These are phyloP conservation scores for Clostera curtula DNA, from an alignment of 2,888 invertebrate genomes.

Conservation along the genomic window DNA sequence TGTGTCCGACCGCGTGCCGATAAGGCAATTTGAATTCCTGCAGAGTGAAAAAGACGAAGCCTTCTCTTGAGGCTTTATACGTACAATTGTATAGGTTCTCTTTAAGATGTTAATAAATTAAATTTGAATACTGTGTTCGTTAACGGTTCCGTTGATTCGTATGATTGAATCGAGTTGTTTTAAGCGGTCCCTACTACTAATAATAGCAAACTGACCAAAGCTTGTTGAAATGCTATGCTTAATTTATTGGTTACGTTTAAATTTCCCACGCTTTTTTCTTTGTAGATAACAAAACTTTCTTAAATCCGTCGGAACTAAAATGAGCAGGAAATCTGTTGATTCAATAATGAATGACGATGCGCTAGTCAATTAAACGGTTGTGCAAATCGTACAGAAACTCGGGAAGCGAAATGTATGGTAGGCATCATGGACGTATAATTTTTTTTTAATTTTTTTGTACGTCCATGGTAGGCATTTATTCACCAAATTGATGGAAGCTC, in stretches of 20 bases:
- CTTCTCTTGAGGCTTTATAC: constrained; percentile 44
- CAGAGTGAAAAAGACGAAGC: constrained; percentile 66
- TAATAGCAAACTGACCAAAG: constrained; percentile 16
- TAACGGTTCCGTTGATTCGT: constrained; percentile 41
- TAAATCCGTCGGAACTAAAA: constrained; percentile 16
- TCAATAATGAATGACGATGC: constrained; percentile 17
- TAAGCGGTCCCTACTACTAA: constrained; percentile 11
- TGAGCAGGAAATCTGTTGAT: constrained; percentile 24
- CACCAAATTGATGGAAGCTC: too few relatives aligned
- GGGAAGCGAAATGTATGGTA: too few relatives aligned
- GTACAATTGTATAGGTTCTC: constrained; percentile 32
- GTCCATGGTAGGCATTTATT: too few relatives aligned
- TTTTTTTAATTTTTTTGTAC: too few relatives aligned
- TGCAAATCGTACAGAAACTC: constrained; percentile 24
- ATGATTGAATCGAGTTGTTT: constrained; percentile 15
- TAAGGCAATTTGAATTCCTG: constrained; percentile 70
- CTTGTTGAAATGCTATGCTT: constrained; percentile 10
- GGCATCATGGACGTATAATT: too few relatives aligned
- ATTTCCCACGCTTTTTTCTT: constrained; percentile 18
- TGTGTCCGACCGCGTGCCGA: constrained; percentile 57
- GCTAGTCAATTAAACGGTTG: constrained; percentile 22
- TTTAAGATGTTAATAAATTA: constrained; percentile 53
- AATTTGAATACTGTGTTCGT: constrained; percentile 56
- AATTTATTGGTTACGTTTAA: constrained; percentile 10
- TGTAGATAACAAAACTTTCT: constrained; percentile 26